Evolutionary conservation across 2,888 invertebrate genomes (phyloP), one percentile per base, ranked within the genome.

Genomic region (Agrilus cyanescens): DNA sequence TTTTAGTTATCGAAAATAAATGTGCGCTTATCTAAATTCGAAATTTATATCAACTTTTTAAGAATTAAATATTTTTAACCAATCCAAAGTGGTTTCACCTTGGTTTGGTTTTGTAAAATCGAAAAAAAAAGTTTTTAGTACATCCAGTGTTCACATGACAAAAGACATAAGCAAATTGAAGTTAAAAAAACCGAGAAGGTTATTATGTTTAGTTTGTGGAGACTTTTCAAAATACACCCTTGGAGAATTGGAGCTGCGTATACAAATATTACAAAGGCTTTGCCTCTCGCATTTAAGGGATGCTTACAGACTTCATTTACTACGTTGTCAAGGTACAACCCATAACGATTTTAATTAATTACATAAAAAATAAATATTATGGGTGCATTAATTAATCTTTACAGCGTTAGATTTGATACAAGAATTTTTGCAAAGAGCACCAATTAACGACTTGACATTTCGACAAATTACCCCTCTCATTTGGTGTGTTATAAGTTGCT

Each of bases 401-500:
- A 38, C 35, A 52, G 52, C 49, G 12, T 33, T 50, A 15, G 13
- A 46, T 2, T 40, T 48, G 10, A 13, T 52, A n/a, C 45, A 50
- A 18, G 47, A 50, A 20, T 33, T 52, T 12, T 29, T 49, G 2
- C 25, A 25, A 5, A 47, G 41, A 38, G 29, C 39, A 3, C 31
- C 44, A n/a, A 38, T 44, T 13, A 37, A 43, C 4, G 44, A 46
- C 18, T 38, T 52, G 15, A 41, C 40, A 18, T 16, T 41, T 3
- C 38, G 49, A 5, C 51, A 57, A 36, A 41, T 53, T n/a, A 49
- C 54, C 20, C 49, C 53, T 15, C 37, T 64, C 13, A 48, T 58
- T 15, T 64, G 63, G 63, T 58, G 59, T 39, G 46, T 56, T 2
- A 52, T 63, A 45, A 62, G 62, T 46, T 60, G 60, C 30, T 53